phyloP scores from a whole-genome alignment of 2,888 invertebrate genomes.

The Ochropacha duplaris region DNA sequence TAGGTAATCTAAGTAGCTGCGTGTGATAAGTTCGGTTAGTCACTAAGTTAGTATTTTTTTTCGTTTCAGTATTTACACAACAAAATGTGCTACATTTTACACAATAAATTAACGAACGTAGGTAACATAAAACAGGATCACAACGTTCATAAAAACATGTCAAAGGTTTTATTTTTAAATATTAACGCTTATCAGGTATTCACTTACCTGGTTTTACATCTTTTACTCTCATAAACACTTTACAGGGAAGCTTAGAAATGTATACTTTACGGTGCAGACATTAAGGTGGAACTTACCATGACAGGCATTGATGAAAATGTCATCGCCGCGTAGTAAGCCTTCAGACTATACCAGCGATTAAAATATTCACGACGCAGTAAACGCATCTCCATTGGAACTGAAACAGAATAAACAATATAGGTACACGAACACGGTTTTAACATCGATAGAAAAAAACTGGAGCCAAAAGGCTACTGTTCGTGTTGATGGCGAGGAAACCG shows the following conservation, averaged over 20 bases:
- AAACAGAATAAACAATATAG: constrained; percentile 17
- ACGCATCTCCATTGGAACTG: constrained; percentile 85
- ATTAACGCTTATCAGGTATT: constrained; percentile 4
- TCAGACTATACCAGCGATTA: constrained; percentile 86
- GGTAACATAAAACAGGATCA: neutral
- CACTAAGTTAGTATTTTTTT: too few species aligned
- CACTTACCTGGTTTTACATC: neutral
- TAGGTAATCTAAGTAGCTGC: too few species aligned
- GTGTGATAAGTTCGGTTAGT: too few species aligned
- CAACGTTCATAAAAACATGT: neutral
- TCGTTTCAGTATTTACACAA: too few species aligned
- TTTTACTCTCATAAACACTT: constrained; percentile 1
- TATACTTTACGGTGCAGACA: neutral
- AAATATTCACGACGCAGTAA: constrained; percentile 85
- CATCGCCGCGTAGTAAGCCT: constrained; percentile 84
- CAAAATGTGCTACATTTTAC: neutral
- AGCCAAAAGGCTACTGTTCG: too few species aligned
- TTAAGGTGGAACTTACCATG: constrained; percentile 69
- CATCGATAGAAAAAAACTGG: too few species aligned
- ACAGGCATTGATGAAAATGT: constrained; percentile 80
- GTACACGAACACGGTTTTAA: neutral
- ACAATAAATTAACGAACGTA: neutral
- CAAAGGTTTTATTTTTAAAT: constrained; percentile 1
- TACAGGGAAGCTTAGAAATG: neutral
- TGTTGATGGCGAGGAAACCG: too few species aligned